phyloP scores from a whole-genome alignment of 1,140 invertebrate species.

The Nomia melanderi region DNA sequence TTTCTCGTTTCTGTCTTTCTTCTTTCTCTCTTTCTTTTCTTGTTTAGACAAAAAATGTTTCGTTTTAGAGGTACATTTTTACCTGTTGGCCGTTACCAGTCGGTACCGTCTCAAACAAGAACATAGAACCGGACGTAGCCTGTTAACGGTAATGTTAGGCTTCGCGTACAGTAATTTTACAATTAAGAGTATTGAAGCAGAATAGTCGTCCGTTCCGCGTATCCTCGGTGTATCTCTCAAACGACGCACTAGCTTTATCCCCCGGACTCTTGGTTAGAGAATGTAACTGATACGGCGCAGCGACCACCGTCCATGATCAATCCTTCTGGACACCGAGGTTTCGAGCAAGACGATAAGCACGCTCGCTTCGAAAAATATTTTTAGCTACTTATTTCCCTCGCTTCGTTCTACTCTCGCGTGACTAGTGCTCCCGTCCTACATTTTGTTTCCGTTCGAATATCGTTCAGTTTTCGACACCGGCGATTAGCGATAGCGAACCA shows the following conservation, averaged over 20 bases:
- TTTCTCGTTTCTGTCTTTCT: too few species aligned
- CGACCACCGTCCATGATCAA: background rate
- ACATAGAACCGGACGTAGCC: conserved; percentile 45
- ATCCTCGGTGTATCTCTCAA: background rate
- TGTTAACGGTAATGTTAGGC: conserved; percentile 18
- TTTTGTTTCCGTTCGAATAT: background rate
- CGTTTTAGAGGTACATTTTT: background rate
- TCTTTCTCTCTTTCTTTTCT: too few species aligned
- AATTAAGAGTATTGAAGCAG: conserved; percentile 69
- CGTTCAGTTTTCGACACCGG: too few species aligned
- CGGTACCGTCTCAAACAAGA: background rate
- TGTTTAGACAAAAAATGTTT: too few species aligned
- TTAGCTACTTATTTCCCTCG: background rate
- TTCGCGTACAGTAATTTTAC: conserved; percentile 64
- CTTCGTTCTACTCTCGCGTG: too few species aligned
- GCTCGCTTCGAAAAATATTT: background rate
- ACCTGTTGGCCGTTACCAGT: background rate
- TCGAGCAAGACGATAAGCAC: background rate
- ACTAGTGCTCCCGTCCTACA: too few species aligned
- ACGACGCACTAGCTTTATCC: conserved; percentile 11
- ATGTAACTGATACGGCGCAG: background rate
- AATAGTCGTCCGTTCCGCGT: conserved; percentile 9
- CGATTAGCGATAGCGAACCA: too few species aligned
- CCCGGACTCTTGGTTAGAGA: background rate
- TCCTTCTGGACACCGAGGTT: background rate